Conservation (phyloP, 2,888 invertebrate genomes). For the Lasioglossum malachurum region DNA sequence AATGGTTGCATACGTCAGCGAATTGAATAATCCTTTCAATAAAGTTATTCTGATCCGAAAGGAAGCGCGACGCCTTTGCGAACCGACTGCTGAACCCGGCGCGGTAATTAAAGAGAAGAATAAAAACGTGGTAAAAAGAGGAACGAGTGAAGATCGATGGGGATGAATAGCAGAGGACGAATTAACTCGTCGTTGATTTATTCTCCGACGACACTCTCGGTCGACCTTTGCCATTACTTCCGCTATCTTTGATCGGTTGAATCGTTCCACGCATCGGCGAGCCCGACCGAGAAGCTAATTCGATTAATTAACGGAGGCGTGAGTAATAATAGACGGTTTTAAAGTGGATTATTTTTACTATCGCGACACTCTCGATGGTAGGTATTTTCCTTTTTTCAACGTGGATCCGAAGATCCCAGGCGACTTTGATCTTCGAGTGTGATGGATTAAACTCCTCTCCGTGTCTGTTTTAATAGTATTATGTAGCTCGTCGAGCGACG, state of each 20-base stretch:
- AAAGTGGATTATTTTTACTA: background rate
- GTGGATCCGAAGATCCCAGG: background rate
- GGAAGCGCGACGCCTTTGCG: no score
- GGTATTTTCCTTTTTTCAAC: background rate
- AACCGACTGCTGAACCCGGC: no score
- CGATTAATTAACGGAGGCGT: constrained; percentile 25
- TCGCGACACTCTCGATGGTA: background rate
- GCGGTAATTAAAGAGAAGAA: background rate
- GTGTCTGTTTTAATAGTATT: background rate
- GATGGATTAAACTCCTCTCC: background rate
- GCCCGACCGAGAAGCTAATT: background rate
- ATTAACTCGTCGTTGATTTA: constrained; percentile 3
- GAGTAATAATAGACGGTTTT: background rate
- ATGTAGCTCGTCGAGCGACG: background rate
- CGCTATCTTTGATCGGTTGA: background rate
- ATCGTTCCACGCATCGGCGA: constrained; percentile 18
- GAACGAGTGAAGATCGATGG: background rate
- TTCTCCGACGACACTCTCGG: background rate
- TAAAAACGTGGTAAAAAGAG: no score
- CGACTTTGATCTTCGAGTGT: background rate
- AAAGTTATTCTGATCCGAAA: no score
- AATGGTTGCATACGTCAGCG: no score
- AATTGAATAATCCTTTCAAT: no score
- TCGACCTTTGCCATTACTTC: constrained; percentile 17
- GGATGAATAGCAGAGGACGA: background rate